Base-by-base conservation (phyloP, 2,888 invertebrate genomes). In the Drosophila limbata region DNA sequence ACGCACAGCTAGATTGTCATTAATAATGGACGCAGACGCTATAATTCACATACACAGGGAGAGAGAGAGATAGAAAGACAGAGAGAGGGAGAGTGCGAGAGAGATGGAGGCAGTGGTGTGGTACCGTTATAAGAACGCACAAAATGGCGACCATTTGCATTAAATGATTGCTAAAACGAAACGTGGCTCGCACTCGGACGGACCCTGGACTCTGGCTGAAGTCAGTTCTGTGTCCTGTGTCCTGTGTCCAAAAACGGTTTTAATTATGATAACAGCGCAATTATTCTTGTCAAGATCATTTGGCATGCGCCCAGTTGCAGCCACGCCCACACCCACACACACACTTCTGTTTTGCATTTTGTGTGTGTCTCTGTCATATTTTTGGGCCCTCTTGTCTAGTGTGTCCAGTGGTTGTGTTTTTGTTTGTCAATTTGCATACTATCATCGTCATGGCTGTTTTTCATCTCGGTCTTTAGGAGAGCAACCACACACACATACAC, bases 221-320 rank as follows among this genome's bases (percentile, higher is more conserved):
- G 10, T 37, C 39, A 42, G 53, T 55, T 17, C 21, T 33, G 53
- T 67, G 63, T 67, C 39, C 21, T 33, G 53, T 67, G 63, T 67
- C 39, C 62, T 69, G 76, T 65, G 84, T 70, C 84, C 88, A 86
- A 86, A 88, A 88, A 88, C 79, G 84, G 48, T 90, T 90, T 90
- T 90, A 90, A 90, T 90, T 90, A 90, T 90, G 90, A 90, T 89
- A 90, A 89, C 90, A 90, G 81, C 88, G 89, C 90, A 90, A 90
- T 90, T 90, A 90, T 90, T 90, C 90, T 90, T 90, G 90, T 90
- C 90, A 89, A 90, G 90, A 90, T 90, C 90, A 90, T 90, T 90
- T 84, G 86, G 79, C 81, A 80, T 55, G 60, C 68, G 69, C 64
- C 66, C 71, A 62, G 42, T 39, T 64, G 65, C 76, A 59, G 69